Percentiles rank a stretch among this genome's conserved stretches.
phyloP scores from a whole-genome alignment of 2,113 vertebrate species.

The Lycaon pictus region DNA sequence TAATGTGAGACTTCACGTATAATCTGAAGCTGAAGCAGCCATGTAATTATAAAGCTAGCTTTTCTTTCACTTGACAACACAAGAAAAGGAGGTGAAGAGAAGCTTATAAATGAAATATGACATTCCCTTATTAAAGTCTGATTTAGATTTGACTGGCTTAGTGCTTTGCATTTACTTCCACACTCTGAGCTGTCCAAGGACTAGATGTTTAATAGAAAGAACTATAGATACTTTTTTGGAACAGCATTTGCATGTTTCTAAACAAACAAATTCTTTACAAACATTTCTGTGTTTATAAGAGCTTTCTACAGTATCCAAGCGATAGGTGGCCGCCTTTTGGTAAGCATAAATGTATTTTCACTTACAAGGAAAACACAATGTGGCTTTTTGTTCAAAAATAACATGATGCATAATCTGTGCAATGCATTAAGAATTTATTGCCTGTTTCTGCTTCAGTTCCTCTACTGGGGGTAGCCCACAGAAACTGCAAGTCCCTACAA shows the following conservation, averaged over 20 bases:
- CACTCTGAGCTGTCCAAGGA: slow-evolving; percentile 73
- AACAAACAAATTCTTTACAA: slow-evolving; percentile 72
- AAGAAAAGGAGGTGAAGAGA: slow-evolving; percentile 83
- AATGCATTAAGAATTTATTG: slow-evolving; percentile 76
- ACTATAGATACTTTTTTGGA: slow-evolving; percentile 71
- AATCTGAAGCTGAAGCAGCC: slow-evolving; percentile 81
- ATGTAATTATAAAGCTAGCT: slow-evolving; percentile 82
- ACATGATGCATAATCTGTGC: slow-evolving; percentile 35
- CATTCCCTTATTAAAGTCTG: slow-evolving; percentile 86
- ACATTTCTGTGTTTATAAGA: slow-evolving; percentile 17
- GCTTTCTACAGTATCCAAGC: slow-evolving; percentile 55
- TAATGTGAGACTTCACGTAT: slow-evolving; percentile 79
- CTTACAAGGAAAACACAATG: slow-evolving; percentile 67
- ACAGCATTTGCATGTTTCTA: slow-evolving; percentile 69
- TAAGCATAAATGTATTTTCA: slow-evolving; percentile 50
- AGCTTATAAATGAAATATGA: slow-evolving; percentile 87
- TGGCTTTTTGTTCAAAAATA: slow-evolving; percentile 73
- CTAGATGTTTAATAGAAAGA: slow-evolving; percentile 76
- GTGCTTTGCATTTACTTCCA: slow-evolving; percentile 41
- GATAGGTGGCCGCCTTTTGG: slow-evolving; percentile 63
- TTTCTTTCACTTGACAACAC: slow-evolving; percentile 84
- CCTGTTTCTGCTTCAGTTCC: slow-evolving; percentile 44
- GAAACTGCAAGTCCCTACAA: not conserved
- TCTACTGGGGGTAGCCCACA: not conserved
- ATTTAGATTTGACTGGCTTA: slow-evolving; percentile 80